Base-by-base conservation (phyloP, 2,113 vertebrate species). In the Ursus arctos region DNA sequence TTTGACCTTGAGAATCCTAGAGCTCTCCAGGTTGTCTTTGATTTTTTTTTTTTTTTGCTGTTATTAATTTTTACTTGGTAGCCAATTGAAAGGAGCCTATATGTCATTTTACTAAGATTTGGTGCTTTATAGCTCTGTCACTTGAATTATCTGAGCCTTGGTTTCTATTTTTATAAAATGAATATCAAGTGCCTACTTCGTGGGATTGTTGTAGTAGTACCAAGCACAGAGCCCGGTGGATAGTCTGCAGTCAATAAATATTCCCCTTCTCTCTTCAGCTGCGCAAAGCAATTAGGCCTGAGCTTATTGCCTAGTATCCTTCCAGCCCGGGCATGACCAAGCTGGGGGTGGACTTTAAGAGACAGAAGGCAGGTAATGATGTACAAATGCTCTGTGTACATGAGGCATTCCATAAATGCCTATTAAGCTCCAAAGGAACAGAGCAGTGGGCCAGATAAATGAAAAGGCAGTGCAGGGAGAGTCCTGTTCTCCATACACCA, bases 51-150 rank as follows among this genome's bases (percentile, higher is more conserved):
- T 40, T 40, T 40, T 40, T 11, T 74, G n/a, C 14, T 91, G 28
- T 65, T 36, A 24, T 77, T 79, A 22, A 72, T 86, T 95, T 92
- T 92, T 43, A 61, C 33, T 94, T 89, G 63, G 22, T 65, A 86
- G 31, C 55, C 40, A 86, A 33, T 91, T 69, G 67, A 40, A 77
- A 82, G 33, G 4, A 59, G 33, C 28, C n/a, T 57, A 22, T 51
- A 8, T 57, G 19, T 43, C 33, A 89, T 36, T 79, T 94, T 67
- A 77, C 59, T 63, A 92, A 90, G 61, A 91, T 88, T 12, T 65
- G 22, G 63, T 88, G 31, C 36, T 84, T 91, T 87, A 16, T 33
- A 61, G 4, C 5, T 71, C 21, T 59, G 67, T 86, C 18, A 19
- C 12, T 4, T 95, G 40, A 93, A 11, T 22, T 22, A 47, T 14